Evolutionary conservation across 2,113 vertebrate species (phyloP), one percentile per base, ranked within the genome.

Genomic region (Pogona vitticeps): DNA sequence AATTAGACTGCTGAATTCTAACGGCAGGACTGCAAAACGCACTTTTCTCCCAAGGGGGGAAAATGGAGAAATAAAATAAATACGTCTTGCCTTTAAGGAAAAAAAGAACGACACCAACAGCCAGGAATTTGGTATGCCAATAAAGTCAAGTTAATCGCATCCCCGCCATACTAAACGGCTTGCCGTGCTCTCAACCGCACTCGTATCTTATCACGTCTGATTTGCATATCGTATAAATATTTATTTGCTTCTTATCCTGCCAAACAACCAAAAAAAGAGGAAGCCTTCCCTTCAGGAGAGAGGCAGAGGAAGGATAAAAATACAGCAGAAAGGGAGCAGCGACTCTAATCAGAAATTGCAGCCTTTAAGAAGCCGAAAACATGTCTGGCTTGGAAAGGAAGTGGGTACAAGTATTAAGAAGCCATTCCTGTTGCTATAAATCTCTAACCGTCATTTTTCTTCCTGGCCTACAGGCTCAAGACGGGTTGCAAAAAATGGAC

Each of bases 191-290:
- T 70, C 76, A 87, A 89, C 91, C 3, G 58, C 79, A 87, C 17
- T 89, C 89, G n/a, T 82, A 92, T 92, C 92, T 94, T 92, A 91
- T 91, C 88, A 1, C 80, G 85, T 72, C 86, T 80, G 63, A 90
- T 94, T 94, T 94, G 91, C 93, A 93, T 94, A 92, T 84, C 20
- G 0, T 86, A 95, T 95, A 90, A 95, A 95, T 95, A 95, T 95
- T 94, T 93, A 95, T 95, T 94, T 93, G 94, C 92, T 91, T 93
- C 92, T 95, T 94, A 95, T 94, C 93, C 92, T 91, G 94, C 92
- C 92, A 91, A 93, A 92, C 65, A 68, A 68, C 65, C 28, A 28
- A 68, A 28, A 68, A 13, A 68, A 68, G 28, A 31, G 31, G 31
- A 92, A 94, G 92, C 91, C 93, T 88, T 94, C 94, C 94, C 94